A percentile compares a stretch with the other conserved stretches of the same genome.
phyloP scores from a whole-genome alignment of 2,113 vertebrate species.

The Colossoma macropomum region DNA sequence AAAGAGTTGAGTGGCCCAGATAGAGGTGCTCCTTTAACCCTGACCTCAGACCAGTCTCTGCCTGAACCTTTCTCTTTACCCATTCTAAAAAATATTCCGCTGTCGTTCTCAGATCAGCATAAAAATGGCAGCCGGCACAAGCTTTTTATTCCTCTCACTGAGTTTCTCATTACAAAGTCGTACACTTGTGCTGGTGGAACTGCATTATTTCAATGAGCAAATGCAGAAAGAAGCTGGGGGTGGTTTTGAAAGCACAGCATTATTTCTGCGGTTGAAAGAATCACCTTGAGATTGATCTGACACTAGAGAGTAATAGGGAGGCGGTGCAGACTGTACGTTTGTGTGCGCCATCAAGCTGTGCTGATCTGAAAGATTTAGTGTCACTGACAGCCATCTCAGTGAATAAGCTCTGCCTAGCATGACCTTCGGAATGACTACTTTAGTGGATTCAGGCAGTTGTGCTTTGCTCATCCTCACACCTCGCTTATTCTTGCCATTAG shows the following conservation, averaged over 20 bases:
- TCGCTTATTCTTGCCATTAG: background rate
- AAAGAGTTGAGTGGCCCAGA: background rate
- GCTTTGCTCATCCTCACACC: background rate
- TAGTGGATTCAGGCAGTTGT: background rate
- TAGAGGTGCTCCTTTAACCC: background rate
- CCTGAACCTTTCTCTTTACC: background rate
- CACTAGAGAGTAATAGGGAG: slow-evolving; percentile 44
- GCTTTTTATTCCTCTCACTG: background rate
- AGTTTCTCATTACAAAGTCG: slow-evolving; percentile 28
- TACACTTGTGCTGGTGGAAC: slow-evolving; percentile 17
- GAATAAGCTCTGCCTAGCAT: slow-evolving; percentile 33
- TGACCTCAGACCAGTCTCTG: slow-evolving; percentile 4
- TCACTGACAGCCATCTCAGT: slow-evolving; percentile 36
- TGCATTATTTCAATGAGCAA: slow-evolving; percentile 17
- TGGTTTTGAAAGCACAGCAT: slow-evolving; percentile 27
- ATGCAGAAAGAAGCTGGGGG: slow-evolving; percentile 23
- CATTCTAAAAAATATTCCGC: background rate
- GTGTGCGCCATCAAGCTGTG: slow-evolving; percentile 37
- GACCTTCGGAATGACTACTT: slow-evolving; percentile 33
- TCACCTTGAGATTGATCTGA: slow-evolving; percentile 51
- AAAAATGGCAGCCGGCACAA: slow-evolving; percentile 6
- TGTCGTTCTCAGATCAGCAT: slow-evolving; percentile 18
- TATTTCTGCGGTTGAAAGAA: slow-evolving; percentile 38
- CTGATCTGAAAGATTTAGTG: slow-evolving; percentile 37
- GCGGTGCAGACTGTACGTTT: slow-evolving; percentile 5